Evolutionary conservation across 2,113 vertebrate genomes (phyloP).

Genomic region (Charadrius vociferus): DNA sequence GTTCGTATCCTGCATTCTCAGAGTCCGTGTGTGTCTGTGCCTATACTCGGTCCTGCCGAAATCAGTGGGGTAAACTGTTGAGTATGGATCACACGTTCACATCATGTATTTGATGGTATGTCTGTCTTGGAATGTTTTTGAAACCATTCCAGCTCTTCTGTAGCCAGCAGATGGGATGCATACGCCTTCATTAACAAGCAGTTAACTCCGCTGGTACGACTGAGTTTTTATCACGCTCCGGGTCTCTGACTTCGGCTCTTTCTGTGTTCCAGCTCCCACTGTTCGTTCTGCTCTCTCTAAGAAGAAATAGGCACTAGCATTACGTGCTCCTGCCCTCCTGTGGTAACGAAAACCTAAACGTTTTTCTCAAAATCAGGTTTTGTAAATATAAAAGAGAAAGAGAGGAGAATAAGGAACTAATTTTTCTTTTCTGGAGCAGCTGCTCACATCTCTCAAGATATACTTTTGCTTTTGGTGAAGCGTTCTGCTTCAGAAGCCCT

Average conservation of each 20-base stretch:
- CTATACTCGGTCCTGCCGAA: fast-evolving
- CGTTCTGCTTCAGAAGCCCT: not conserved
- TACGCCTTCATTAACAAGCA: constrained; percentile 56
- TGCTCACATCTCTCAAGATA: not conserved
- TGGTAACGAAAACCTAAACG: not conserved
- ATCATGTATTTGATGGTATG: not conserved
- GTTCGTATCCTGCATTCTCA: not conserved
- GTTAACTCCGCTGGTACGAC: constrained; percentile 17
- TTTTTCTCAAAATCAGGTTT: not conserved
- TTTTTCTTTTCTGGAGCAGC: not conserved
- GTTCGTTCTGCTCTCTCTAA: not conserved
- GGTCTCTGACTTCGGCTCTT: constrained; percentile 54
- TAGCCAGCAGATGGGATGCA: constrained; percentile 62
- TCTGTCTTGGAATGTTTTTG: constrained; percentile 44
- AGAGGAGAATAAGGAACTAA: not conserved
- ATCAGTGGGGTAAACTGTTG: not conserved
- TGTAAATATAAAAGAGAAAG: constrained; percentile 28
- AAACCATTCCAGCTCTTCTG: constrained; percentile 38
- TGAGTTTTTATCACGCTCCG: not conserved
- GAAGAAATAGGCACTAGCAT: not conserved
- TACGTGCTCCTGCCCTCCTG: constrained; percentile 59
- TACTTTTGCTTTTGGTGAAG: not conserved
- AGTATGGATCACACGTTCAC: not conserved
- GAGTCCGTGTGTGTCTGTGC: not conserved
- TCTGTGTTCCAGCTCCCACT: constrained; percentile 19